phyloP scores from a whole-genome alignment of 2,888 invertebrate genomes.

The Phymatocera aterrima region DNA sequence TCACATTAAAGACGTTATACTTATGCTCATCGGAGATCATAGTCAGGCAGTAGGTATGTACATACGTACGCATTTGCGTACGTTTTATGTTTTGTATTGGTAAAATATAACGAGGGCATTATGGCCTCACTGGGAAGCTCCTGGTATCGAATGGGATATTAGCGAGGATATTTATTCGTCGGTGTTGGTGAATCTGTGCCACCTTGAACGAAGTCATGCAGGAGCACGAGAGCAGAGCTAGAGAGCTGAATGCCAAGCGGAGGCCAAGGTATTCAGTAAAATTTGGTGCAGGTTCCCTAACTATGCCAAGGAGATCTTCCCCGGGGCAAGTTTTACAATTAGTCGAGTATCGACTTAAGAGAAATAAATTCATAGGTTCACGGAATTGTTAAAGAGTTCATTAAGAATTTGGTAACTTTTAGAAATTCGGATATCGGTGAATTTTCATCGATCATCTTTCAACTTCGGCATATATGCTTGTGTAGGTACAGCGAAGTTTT shows the following conservation, averaged over 20 bases:
- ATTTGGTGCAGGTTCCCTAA: slow-evolving; percentile 30
- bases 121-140: background rate
- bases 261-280: slow-evolving; percentile 26
- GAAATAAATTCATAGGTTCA: background rate
- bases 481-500: too few species aligned
- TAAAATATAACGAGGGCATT: background rate
- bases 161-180: background rate
- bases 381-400: background rate
- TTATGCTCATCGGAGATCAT: too few species aligned
- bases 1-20: too few species aligned
- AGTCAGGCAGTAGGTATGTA: too few species aligned
- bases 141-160: background rate
- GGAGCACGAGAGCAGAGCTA: background rate
- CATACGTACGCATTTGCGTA: too few species aligned
- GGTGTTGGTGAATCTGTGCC: background rate
- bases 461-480: too few species aligned
- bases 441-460: too few species aligned
- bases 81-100: too few species aligned
- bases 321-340: background rate
- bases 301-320: slow-evolving; percentile 32
- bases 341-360: slow-evolving; percentile 6
- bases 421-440: too few species aligned
- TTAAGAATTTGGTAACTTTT: background rate
- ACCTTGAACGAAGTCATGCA: background rate
- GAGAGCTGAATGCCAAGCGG: slow-evolving; percentile 11